Base-by-base conservation (phyloP, 2,113 vertebrate genomes). In the Scomber colias region DNA sequence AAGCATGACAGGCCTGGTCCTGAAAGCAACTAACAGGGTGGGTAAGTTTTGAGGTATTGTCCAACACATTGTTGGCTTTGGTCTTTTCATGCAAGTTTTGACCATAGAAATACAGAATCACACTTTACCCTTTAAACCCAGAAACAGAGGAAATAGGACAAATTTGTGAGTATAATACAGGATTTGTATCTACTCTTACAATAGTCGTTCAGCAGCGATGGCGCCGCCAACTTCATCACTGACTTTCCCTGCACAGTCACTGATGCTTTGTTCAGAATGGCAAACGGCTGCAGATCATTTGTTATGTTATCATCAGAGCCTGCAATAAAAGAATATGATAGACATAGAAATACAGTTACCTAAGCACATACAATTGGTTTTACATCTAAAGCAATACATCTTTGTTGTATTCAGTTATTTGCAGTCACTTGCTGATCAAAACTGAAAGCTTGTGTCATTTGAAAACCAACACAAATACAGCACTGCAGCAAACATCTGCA, bases 161-260 rank as follows among this genome's bases (percentile, higher is more conserved):
- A 9, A 40, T 40, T 8, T 16, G 3, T 49, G 69, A 49, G 3
- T 56, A 27, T 63, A 0, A 11, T 56, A 5, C 14, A 79, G 45
- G 13, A 31, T 21, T 54, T 35, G 5, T 6, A 31, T 71, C 11
- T 61, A 69, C 5, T 74, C 93, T 96, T 92, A 95, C 94, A 96
- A 72, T 95, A 95, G 81, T 96, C 95, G 71, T 96, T 89, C 46
- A 65, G 76, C 66, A 96, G 91, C 3, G 91, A 94, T 9, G 87
- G 83, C n/a, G 95, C 79, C 51, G 92, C 91, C 81, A 95, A 51
- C 61, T 71, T 92, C 66, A 73, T 54, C 71, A 92, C 83, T n/a
- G 90, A 83, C 24, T 74, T 30, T 56, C 67, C 71, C 4, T 54
- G 66, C 21, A 71, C 77, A 64, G 56, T 61, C n/a, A 21, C 45